Percentiles rank a stretch among this genome's conserved stretches.
Evolutionary conservation across 1,140 invertebrate species (phyloP).

Genomic region (Drosophila punjabiensis): DNA sequence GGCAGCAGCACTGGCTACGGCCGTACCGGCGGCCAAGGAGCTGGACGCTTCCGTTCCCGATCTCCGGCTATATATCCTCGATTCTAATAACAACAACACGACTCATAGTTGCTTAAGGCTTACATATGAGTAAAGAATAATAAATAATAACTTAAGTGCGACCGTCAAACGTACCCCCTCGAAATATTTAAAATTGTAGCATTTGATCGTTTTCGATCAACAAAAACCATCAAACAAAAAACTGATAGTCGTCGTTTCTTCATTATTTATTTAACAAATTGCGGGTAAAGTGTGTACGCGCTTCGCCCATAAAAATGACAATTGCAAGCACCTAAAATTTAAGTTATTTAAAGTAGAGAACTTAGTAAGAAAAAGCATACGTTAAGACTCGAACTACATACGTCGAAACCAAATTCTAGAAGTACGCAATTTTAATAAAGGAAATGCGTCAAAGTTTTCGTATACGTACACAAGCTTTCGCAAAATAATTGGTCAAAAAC

Average conservation of each 20-base stretch:
- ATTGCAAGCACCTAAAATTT: conserved; percentile 52
- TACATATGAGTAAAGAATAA: conserved; percentile 50
- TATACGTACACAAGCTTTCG: conserved; percentile 37
- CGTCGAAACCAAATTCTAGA: conserved; percentile 50
- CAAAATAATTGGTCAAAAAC: conserved; percentile 32
- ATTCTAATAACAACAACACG: conserved; percentile 64
- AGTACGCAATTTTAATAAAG: conserved; percentile 53
- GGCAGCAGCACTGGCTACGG: conserved; percentile 83
- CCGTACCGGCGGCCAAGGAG: conserved; percentile 84
- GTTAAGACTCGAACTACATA: conserved; percentile 43
- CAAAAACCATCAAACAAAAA: conserved; percentile 25
- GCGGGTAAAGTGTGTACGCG: conserved; percentile 8
- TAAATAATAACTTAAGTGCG: conserved; percentile 59
- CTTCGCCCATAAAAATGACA: conserved; percentile 39
- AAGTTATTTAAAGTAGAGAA: conserved; percentile 49
- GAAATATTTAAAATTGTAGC: conserved; percentile 46
- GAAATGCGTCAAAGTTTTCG: conserved; percentile 39
- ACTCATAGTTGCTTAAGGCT: conserved; percentile 41
- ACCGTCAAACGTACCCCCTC: conserved; percentile 35
- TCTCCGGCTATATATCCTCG: conserved; percentile 76
- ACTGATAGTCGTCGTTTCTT: conserved; percentile 42
- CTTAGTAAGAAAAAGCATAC: conserved; percentile 42
- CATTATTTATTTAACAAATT: conserved; percentile 50
- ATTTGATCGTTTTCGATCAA: conserved; percentile 48
- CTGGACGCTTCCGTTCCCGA: conserved; percentile 77